Conservation (phyloP, 2,113 vertebrate genomes). For the Microcebus ravelobensis region DNA sequence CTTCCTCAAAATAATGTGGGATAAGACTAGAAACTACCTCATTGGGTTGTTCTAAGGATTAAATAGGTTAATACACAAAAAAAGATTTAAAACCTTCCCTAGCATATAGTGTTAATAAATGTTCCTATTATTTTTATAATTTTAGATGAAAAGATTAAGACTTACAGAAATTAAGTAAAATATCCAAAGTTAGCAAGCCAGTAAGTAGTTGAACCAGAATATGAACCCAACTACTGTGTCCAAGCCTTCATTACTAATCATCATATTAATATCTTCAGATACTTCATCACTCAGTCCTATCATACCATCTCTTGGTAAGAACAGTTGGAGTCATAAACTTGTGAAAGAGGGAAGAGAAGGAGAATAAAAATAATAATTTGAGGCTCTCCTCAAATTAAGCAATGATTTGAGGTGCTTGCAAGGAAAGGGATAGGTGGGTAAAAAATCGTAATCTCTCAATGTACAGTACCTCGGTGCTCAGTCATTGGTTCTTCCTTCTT, state of each 20-base stretch:
- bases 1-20: not conserved
- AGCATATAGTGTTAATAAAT: slow-evolving; percentile 1
- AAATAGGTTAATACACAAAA: not conserved
- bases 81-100: not conserved
- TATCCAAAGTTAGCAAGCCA: not conserved
- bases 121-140: slow-evolving; percentile 19
- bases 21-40: not conserved
- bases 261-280: slow-evolving; percentile 2
- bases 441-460: not conserved
- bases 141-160: not conserved
- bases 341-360: not conserved
- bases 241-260: not conserved
- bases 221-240: not conserved
- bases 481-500: not conserved
- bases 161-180: slow-evolving; percentile 19
- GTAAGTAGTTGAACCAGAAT: not conserved
- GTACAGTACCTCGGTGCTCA: not conserved
- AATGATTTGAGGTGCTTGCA: not conserved
- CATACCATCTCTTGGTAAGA: not conserved
- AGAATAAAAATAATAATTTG: not conserved
- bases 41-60: slow-evolving; percentile 34
- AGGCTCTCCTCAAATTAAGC: slow-evolving; percentile 10
- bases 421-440: not conserved
- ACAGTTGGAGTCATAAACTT: not conserved
- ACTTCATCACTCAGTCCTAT: not conserved